Evolutionary conservation across 2,113 vertebrate genomes (phyloP).

Genomic region (Taurulus bubalis): DNA sequence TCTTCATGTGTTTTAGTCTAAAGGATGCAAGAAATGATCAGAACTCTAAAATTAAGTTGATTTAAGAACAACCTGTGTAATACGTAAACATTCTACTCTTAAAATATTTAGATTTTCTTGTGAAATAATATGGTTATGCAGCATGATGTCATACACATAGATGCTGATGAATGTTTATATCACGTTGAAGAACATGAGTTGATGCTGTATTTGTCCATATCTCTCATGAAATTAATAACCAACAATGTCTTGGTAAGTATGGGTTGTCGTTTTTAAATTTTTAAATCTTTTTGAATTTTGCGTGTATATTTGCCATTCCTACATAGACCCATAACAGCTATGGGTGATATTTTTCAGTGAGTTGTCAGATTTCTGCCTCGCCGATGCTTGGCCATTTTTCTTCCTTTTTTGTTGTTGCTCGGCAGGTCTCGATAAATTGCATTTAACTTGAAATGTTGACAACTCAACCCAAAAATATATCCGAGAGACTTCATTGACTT

Average conservation of each 20-base stretch:
- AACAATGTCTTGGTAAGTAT: conserved; percentile 88
- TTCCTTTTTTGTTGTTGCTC: conserved; percentile 20
- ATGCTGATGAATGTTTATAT: conserved; percentile 80
- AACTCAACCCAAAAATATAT: conserved; percentile 90
- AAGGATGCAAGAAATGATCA: conserved; percentile 8
- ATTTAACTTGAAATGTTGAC: conserved; percentile 84
- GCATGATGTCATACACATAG: conserved; percentile 68
- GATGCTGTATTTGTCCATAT: conserved; percentile 89
- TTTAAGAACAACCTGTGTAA: conserved; percentile 20
- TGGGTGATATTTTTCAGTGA: conserved; percentile 89
- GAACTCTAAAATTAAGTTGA: conserved; percentile 9
- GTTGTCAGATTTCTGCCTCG: conserved; percentile 87
- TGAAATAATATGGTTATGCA: conserved; percentile 47
- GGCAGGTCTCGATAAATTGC: conserved; percentile 50
- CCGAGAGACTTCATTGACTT: conserved; percentile 86
- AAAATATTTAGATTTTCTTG: conserved; percentile 29
- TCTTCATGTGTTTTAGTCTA: conserved; percentile 54
- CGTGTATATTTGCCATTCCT: conserved; percentile 84
- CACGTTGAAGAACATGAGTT: conserved; percentile 85
- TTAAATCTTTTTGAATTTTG: conserved; percentile 74
- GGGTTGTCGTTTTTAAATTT: conserved; percentile 77
- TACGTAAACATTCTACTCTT: background rate
- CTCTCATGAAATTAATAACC: conserved; percentile 88
- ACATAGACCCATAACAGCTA: conserved; percentile 85
- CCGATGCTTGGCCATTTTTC: conserved; percentile 55